These are phyloP conservation scores for Nothocercus julius DNA, from an alignment of 2,113 vertebrate species.

Conservation along the genomic window DNA sequence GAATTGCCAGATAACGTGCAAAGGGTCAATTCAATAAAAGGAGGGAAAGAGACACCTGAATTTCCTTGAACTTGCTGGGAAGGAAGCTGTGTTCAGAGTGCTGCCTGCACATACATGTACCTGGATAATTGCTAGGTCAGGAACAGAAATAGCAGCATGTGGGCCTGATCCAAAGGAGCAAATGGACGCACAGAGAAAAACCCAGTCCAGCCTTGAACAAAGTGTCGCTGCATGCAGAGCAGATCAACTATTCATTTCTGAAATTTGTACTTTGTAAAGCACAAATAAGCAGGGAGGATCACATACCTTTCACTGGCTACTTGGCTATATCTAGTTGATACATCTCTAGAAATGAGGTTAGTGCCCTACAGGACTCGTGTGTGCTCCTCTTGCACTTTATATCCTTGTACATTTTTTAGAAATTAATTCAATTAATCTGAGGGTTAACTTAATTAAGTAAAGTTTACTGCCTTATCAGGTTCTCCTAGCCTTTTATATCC, in stretches of 20 bases:
- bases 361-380: not conserved
- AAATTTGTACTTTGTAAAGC: conserved; percentile 54
- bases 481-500: not conserved
- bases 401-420: not conserved
- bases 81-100: not conserved
- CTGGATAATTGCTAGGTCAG: conserved; percentile 6
- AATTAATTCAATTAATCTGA: conserved; percentile 39
- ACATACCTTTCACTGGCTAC: not conserved
- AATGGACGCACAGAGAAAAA: not conserved
- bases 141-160: conserved; percentile 34
- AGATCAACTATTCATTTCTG: conserved; percentile 51
- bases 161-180: conserved; percentile 24
- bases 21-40: conserved; percentile 27
- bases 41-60: not conserved
- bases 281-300: conserved; percentile 39
- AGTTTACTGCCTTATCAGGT: conserved; percentile 27
- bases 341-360: not conserved
- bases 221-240: not conserved
- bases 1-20: not conserved
- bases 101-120: not conserved
- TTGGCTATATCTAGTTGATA: not conserved
- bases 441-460: conserved; percentile 49
- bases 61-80: not conserved
- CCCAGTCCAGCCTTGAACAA: not conserved
- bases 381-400: not conserved